Base-by-base conservation (phyloP, 2,888 invertebrate genomes). In the Leptogaster cylindrica region DNA sequence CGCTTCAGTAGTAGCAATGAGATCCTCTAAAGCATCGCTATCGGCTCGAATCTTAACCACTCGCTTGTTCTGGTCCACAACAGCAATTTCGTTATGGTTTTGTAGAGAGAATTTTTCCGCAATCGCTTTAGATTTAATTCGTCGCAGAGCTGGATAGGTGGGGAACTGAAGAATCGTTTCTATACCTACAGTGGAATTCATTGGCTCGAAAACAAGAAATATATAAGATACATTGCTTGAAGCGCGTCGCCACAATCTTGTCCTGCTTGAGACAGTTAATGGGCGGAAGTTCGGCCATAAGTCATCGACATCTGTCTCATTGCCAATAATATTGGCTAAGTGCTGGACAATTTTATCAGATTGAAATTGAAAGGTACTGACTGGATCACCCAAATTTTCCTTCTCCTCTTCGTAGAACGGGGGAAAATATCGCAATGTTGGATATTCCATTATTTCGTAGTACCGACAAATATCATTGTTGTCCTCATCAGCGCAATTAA, bases 391-490 rank as follows among this genome's bases (percentile, higher is more conserved):
- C 67, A 88, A 80, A 73, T 88, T 85, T n/a, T 84, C 83, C 28
- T 84, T 80, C 12, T 83, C 84, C 64, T 87, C 84, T 31, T 84
- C 76, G 73, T 85, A 89, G 69, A 85, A 81, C 58, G 92, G 89
- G 70, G 89, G 87, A 75, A 93, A 88, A 73, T 91, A 91, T 71
- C 90, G 87, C 27, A 98, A 77, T 2, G 92, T 90, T 1, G 98
- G 98, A 81, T 95, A 97, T 0, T 87, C 88, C 87, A 91, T 89
- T 31, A 98, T 86, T 76, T 94, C 93, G 80, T 92, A 95, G 66
- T 92, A 88, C 65, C 95, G 84, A 77, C 98, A 98, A n/a, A 93
- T 81, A 28, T 87, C 89, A 76, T 89, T 89, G 76, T 97, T 97
- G 72, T 88, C 87, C 73, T 93, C 90, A 65, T 87, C 85, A 1